These are phyloP conservation scores for Halictus quadricinctus DNA, from an alignment of 2,888 invertebrate species.

Conservation along the genomic window DNA sequence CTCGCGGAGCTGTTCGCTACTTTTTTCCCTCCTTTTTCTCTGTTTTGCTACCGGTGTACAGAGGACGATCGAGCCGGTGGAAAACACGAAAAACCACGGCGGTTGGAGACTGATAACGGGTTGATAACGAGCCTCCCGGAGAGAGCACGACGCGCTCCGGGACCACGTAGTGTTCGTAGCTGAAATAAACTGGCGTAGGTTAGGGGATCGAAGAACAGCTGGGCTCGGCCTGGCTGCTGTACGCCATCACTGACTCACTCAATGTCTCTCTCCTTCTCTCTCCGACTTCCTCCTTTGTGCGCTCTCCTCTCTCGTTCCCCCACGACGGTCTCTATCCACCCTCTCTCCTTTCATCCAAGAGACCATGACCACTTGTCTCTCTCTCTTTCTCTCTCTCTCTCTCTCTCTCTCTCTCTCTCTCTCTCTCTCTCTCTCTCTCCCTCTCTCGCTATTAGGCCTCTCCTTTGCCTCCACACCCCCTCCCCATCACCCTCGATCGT, in stretches of 20 bases:
- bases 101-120: slow-evolving; percentile 30
- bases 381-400: neutral
- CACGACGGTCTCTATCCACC: slow-evolving; percentile 4
- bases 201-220: slow-evolving; percentile 77
- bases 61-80: neutral
- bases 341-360: slow-evolving; percentile 19
- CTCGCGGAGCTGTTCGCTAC: neutral
- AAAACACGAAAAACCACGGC: neutral
- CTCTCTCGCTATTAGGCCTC: neutral
- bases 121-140: slow-evolving; percentile 36
- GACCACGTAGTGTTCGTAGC: slow-evolving; percentile 60
- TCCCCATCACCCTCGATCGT: slow-evolving; percentile 20
- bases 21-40: neutral
- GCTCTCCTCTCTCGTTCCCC: slow-evolving; percentile 21
- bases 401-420: neutral
- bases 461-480: neutral
- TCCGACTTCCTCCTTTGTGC: slow-evolving; percentile 26
- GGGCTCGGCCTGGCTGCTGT: slow-evolving; percentile 75
- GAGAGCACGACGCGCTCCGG: slow-evolving; percentile 24
- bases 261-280: slow-evolving; percentile 48
- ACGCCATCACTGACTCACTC: slow-evolving; percentile 78
- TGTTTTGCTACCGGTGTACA: neutral
- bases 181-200: slow-evolving; percentile 74
- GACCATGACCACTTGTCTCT: neutral
- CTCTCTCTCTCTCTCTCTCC: neutral